phyloP scores from a whole-genome alignment of 2,113 vertebrate species.

The Gymnogyps californianus region DNA sequence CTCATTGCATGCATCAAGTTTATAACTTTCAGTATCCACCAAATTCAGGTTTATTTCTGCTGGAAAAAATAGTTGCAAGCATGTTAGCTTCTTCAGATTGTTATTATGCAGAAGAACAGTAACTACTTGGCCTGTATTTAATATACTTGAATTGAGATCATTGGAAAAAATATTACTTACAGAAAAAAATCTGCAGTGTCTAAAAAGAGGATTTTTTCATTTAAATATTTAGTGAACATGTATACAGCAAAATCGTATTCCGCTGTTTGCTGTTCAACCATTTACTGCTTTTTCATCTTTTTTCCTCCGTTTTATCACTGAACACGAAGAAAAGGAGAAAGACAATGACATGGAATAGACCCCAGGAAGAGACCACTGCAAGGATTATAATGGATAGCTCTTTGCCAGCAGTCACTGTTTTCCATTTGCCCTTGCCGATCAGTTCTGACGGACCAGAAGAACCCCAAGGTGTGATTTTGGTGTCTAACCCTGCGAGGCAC shows the following conservation, averaged over 20 bases:
- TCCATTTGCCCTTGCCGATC: background rate
- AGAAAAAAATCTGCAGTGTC: background rate
- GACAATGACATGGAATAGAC: rapidly evolving
- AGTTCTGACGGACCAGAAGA: background rate
- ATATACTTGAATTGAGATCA: background rate
- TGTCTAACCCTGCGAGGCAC: background rate
- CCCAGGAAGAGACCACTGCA: background rate
- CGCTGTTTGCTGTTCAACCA: background rate
- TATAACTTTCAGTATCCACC: background rate
- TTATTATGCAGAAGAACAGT: background rate
- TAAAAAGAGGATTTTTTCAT: background rate
- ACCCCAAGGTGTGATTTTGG: background rate
- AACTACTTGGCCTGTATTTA: background rate
- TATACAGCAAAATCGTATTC: background rate
- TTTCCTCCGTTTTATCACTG: background rate
- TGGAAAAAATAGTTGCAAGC: background rate
- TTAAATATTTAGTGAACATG: background rate
- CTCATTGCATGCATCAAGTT: background rate
- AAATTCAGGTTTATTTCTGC: background rate
- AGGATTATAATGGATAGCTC: background rate
- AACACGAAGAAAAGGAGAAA: background rate
- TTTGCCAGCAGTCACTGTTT: background rate
- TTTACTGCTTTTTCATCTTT: background rate
- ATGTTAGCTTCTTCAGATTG: background rate
- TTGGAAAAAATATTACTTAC: background rate